A percentile compares a stretch with the other conserved stretches of the same genome.
These are phyloP conservation scores for Australoheros facetus DNA, from an alignment of 2,797 vertebrate species.

Conservation along the genomic window DNA sequence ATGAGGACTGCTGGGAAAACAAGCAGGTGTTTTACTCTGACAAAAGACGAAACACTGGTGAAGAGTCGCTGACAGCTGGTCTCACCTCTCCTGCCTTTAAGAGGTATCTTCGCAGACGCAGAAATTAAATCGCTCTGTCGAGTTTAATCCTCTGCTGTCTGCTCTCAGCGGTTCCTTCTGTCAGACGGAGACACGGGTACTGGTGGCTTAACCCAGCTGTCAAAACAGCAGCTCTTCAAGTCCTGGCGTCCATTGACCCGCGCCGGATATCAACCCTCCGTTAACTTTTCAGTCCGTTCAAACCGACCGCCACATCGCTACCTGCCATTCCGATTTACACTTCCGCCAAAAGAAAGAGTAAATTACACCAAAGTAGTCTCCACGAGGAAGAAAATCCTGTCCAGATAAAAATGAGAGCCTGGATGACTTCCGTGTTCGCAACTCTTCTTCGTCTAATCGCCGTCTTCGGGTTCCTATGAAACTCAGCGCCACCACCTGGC, in stretches of 20 bases:
- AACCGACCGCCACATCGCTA: neutral
- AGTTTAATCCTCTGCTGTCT: neutral
- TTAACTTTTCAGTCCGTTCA: neutral
- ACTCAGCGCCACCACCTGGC: slow-evolving; percentile 46
- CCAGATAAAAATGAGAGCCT: slow-evolving; percentile 2
- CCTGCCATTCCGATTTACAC: neutral
- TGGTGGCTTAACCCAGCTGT: slow-evolving; percentile 63
- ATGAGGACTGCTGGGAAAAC: neutral
- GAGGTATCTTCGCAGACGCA: neutral
- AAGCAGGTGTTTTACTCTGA: neutral
- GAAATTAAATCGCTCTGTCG: neutral
- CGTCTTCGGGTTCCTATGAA: rapidly evolving
- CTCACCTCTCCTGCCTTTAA: slow-evolving; percentile 33
- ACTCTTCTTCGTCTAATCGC: slow-evolving; percentile 40
- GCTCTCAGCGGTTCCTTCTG: neutral
- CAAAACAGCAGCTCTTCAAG: slow-evolving; percentile 64
- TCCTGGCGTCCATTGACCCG: slow-evolving; percentile 65
- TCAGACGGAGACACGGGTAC: slow-evolving; percentile 32
- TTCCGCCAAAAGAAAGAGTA: rapidly evolving
- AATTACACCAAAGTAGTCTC: neutral
- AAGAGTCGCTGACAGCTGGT: neutral
- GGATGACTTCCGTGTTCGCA: slow-evolving; percentile 70
- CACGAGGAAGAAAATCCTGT: neutral
- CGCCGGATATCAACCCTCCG: neutral
- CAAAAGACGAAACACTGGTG: neutral